Conservation (phyloP, 2,113 vertebrate genomes). For the Excalfactoria chinensis region DNA sequence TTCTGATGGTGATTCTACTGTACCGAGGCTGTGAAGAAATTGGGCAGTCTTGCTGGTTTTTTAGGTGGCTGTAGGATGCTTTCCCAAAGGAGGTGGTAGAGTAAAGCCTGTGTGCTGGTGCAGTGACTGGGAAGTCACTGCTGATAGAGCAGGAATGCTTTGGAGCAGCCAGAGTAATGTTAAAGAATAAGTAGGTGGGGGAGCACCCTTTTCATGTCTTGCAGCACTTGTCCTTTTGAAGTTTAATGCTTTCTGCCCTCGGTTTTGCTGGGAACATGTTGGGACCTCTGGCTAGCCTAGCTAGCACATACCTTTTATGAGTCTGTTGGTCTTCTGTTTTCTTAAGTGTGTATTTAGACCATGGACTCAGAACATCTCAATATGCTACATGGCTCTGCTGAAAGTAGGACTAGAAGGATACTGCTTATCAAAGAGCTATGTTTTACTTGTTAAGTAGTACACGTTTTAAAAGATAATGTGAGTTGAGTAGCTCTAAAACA, state of each 20-base stretch:
- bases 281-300: not conserved
- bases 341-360: constrained; percentile 63
- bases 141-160: not conserved
- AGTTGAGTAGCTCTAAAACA: not conserved
- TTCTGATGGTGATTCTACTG: not conserved
- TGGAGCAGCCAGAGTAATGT: not conserved
- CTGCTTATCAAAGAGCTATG: not conserved
- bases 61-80: not conserved
- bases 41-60: not conserved
- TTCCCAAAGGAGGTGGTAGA: not conserved
- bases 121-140: not conserved
- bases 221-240: not conserved
- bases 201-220: accelerated
- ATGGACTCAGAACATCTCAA: not conserved
- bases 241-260: not conserved
- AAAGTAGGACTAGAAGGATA: not conserved
- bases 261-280: not conserved
- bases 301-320: not conserved
- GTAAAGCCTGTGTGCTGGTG: accelerated
- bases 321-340: not conserved
- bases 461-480: not conserved
- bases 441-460: not conserved
- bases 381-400: not conserved
- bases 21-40: not conserved
- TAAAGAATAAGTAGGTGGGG: not conserved